These are phyloP conservation scores for Belgica antarctica DNA, from an alignment of 2,888 invertebrate species.

Conservation along the genomic window DNA sequence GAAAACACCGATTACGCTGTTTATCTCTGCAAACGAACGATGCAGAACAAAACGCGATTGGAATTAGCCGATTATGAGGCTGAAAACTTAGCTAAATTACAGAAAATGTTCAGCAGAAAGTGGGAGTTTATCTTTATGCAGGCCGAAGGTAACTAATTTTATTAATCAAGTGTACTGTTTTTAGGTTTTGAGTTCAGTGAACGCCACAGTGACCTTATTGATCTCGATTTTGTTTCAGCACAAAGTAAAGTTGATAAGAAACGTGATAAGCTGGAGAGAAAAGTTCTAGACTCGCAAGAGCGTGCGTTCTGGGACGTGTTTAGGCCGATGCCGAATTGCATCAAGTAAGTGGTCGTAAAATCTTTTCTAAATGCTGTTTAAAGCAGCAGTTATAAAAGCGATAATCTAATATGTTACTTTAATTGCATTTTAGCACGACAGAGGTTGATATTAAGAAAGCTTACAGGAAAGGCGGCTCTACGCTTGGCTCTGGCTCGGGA, in stretches of 20 bases:
- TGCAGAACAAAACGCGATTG: slow-evolving; percentile 98
- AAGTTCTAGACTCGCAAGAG: slow-evolving; percentile 98
- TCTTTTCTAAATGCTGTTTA: no score
- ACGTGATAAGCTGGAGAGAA: slow-evolving; percentile 94
- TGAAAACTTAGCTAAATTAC: slow-evolving; percentile 92
- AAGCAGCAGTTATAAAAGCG: no score
- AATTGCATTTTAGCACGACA: slow-evolving; percentile 96
- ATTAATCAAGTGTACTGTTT: background rate
- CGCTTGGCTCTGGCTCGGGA: slow-evolving; percentile 55
- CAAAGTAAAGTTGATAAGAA: slow-evolving; percentile 92
- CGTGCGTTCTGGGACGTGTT: slow-evolving; percentile 99
- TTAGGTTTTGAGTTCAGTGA: background rate
- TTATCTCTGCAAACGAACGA: slow-evolving; percentile 97
- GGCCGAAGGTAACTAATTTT: slow-evolving; percentile 54
- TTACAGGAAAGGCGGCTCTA: slow-evolving; percentile 61
- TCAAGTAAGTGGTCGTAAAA: no score
- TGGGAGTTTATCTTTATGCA: slow-evolving; percentile 99
- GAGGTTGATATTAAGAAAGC: slow-evolving; percentile 98
- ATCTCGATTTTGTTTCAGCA: slow-evolving; percentile 56
- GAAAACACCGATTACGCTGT: slow-evolving; percentile 99
- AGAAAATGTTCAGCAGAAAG: slow-evolving; percentile 98
- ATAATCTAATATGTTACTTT: no score
- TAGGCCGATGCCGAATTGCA: slow-evolving; percentile 97
- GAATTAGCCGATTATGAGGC: slow-evolving; percentile 99
- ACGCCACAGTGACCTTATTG: no score